Evolutionary conservation across 2,797 vertebrate species (phyloP), one percentile per base, ranked within the genome.

Genomic region (Dipus sagitta): DNA sequence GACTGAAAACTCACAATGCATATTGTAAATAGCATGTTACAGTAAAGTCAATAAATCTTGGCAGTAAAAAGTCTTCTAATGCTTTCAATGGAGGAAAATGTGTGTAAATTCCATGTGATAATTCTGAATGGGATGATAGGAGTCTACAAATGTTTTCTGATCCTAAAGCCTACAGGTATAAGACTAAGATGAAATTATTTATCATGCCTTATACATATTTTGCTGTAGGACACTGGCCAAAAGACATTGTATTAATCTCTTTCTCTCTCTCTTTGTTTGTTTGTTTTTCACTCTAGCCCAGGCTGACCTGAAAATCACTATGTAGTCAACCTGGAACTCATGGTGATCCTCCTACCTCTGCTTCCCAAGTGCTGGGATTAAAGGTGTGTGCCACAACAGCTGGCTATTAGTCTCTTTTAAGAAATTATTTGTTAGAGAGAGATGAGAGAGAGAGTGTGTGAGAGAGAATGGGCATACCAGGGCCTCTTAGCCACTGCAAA

Each of bases 1-100:
- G 74, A 87, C 90, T 92, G 38, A 84, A 94, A 95, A 90, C 26
- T 89, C 65, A 87, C 34, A 93, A 75, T 77, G 85, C 47, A 83
- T 68, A 92, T 60, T 85, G 23, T 54, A 95, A 96, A 90, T 76
- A 91, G 70, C 6, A 74, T 77, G 38, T 91, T 92, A 94, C 26
- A 93, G 94, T 83, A 95, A 96, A 93, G 60, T 93, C 95, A 96
- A 85, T 94, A 96, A 67, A 65, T 77, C 26, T 93, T 92, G 67
- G 68, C 72, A 92, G 68, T 75, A 64, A 80, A 23, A 62, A 74
- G 52, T 42, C 80, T 88, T 88, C 74, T 67, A 87, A 92, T 77
- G 78, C 52, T 88, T 90, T 88, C 90, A 95, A 83, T 93, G 80
- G 42, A 93, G 90, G 9, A 52, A 26, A 86, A 79, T n/a, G 30